Evolutionary conservation across 2,797 vertebrate genomes (phyloP), one percentile per base, ranked within the genome.

Genomic region (Avahi laniger): DNA sequence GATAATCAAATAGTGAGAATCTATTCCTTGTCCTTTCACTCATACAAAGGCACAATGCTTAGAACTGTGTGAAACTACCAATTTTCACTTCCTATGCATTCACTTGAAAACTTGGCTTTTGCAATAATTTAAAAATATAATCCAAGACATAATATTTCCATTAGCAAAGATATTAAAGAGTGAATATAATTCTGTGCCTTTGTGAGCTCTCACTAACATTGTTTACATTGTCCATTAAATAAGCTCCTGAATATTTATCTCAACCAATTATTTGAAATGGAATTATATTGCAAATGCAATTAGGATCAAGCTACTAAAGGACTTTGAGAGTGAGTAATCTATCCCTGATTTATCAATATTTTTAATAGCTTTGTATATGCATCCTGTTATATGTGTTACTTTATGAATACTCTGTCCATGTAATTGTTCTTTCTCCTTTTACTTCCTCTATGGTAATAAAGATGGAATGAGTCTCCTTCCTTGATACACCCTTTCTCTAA

Each of bases 11-110:
- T 33, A 85, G 57, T 0, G 8, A 17, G 94, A 59, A 54, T 4
- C 57, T 73, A 7, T 41, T 65, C 57, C 38, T 35, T 38, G 20
- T 73, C 22, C 61, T 94, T 80, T 83, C 24, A 9, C 20, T 81
- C 65, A 63, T 22, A 86, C 33, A 91, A 92, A 95, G 10, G 12
- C 14, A 4, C 24, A 28, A 52, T 38, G 46, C 89, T 93, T 4
- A 46, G 18, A 92, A 12, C 46, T 92, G 12, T 67, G 26, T 75
- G 67, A 97, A 95, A 63, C 13, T 72, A 82, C 4, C 52, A 78
- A 88, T 92, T 97, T 89, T 94, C 59, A 78, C 59, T 73, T 91
- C 90, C 59, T 10, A 59, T 9, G 4, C 22, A n/a, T 73, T 97
- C 91, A 79, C 7, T 63, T 57, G 48, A 85, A 95, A 95, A 93